Percentiles rank a stretch among this genome's conserved stretches.
Conservation (phyloP, 1,140 invertebrate species). For the Cyphomyrmex costatus region DNA sequence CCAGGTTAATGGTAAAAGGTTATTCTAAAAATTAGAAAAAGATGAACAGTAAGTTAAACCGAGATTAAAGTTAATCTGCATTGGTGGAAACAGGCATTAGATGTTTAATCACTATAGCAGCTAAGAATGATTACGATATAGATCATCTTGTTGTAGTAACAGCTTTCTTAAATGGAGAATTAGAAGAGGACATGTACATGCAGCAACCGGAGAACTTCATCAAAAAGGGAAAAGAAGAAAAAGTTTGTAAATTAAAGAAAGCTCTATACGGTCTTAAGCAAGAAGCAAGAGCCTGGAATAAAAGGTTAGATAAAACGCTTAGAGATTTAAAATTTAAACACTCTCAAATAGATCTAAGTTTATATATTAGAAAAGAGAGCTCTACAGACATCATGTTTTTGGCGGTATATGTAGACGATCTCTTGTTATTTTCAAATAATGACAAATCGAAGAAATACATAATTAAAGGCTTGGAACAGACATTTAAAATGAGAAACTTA, state of each 20-base stretch:
- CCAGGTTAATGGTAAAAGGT: not conserved
- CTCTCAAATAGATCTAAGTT: not conserved
- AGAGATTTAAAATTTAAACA: not conserved
- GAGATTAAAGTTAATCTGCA: too few relatives aligned
- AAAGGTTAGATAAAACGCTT: not conserved
- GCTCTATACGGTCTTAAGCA: not conserved
- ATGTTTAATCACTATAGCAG: not conserved
- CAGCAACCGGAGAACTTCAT: not conserved
- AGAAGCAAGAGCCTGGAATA: not conserved
- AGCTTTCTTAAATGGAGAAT: not conserved
- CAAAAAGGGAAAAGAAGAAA: not conserved
- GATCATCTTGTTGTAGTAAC: not conserved
- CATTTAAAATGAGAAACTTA: not conserved
- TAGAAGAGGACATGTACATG: not conserved
- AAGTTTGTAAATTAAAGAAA: not conserved
- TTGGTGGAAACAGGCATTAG: too few relatives aligned
- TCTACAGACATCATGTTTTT: not conserved
- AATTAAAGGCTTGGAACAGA: not conserved
- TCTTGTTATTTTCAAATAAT: not conserved
- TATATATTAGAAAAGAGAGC: not conserved
- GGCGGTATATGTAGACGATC: not conserved
- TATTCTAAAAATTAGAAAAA: too few relatives aligned
- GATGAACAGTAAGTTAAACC: too few relatives aligned
- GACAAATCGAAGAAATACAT: not conserved
- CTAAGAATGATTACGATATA: not conserved